Conservation (phyloP, 2,113 vertebrate species). For the Oriolus oriolus region DNA sequence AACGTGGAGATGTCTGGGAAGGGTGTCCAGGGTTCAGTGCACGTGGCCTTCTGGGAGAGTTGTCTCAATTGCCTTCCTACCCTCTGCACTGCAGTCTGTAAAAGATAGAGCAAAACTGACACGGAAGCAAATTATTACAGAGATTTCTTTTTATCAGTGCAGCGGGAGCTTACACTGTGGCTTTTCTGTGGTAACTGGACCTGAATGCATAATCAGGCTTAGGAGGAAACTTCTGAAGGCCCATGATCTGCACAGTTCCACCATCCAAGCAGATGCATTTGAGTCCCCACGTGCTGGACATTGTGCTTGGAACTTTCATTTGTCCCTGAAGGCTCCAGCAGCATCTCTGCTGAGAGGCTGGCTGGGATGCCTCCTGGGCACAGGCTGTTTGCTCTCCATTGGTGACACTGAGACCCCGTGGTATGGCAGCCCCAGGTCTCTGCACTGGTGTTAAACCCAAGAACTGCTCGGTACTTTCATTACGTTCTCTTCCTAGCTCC, state of each 20-base stretch:
- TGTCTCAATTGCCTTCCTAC: neutral
- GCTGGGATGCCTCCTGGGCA: neutral
- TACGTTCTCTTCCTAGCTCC: neutral
- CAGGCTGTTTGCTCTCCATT: neutral
- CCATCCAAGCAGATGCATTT: neutral
- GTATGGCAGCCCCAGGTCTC: no score
- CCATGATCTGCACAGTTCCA: neutral
- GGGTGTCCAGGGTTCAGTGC: neutral
- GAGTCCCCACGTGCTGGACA: accelerated
- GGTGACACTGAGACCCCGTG: neutral
- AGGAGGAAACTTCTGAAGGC: neutral
- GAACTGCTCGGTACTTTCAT: accelerated
- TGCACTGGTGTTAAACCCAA: accelerated
- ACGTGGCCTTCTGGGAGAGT: neutral
- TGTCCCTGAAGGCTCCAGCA: neutral
- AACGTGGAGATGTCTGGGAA: neutral
- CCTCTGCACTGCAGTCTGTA: neutral
- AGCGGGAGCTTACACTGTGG: neutral
- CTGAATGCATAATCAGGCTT: neutral
- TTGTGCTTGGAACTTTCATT: neutral
- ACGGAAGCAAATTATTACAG: neutral
- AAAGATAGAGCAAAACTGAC: neutral
- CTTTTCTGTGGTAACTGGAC: neutral
- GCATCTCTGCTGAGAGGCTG: neutral
- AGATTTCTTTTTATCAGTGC: neutral